Conservation (phyloP, 2,113 vertebrate species). For the Passer domesticus region DNA sequence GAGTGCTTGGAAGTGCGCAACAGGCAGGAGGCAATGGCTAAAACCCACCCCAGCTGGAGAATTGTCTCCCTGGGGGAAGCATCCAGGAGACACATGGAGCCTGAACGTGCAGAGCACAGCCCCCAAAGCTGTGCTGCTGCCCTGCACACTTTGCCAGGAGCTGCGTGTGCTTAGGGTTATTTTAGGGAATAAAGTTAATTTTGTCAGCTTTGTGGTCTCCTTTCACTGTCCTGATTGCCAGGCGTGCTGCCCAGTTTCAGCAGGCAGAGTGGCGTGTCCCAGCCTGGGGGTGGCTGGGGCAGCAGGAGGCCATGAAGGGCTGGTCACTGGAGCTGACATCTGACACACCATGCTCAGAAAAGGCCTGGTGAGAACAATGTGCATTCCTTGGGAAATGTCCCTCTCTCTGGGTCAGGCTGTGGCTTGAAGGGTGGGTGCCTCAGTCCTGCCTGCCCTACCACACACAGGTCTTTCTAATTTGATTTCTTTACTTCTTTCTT, state of each 20-base stretch:
- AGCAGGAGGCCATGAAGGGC: neutral
- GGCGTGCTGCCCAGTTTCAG: neutral
- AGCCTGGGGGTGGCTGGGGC: neutral
- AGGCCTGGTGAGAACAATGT: neutral
- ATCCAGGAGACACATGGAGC: neutral
- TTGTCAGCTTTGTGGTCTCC: neutral
- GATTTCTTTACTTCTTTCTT: neutral
- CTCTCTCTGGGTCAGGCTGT: neutral
- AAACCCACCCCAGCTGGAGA: neutral
- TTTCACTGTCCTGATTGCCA: neutral
- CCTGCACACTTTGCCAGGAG: neutral
- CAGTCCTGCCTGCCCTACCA: neutral
- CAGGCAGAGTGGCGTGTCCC: rapidly evolving
- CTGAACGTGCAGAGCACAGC: neutral
- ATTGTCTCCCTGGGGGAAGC: neutral
- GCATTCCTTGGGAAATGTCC: neutral
- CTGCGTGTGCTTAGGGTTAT: neutral
- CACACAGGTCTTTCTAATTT: neutral
- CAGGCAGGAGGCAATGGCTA: neutral
- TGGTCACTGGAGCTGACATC: neutral
- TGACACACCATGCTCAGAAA: neutral
- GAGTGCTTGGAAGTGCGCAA: neutral
- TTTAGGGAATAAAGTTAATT: neutral
- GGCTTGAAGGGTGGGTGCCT: neutral
- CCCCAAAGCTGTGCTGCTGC: neutral